These are phyloP conservation scores for Eulimnadia texana DNA, from an alignment of 1,140 invertebrate species.

Conservation along the genomic window DNA sequence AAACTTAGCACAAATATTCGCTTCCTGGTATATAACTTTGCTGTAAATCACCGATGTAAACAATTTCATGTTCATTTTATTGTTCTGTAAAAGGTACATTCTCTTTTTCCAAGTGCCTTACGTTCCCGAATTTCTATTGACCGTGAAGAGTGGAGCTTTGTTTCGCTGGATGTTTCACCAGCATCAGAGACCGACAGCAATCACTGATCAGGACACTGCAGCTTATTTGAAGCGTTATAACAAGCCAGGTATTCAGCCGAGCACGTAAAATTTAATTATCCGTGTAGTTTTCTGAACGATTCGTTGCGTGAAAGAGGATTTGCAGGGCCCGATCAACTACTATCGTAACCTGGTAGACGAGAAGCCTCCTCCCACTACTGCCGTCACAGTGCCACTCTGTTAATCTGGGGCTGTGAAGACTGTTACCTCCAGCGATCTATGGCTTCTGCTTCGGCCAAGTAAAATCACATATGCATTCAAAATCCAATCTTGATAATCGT, in stretches of 20 bases:
- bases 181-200: background rate
- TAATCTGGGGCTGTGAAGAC: conserved; percentile 24
- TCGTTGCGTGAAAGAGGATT: conserved; percentile 38
- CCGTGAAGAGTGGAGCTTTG: background rate
- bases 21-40: conserved; percentile 5
- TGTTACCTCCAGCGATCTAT: conserved; percentile 10
- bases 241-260: background rate
- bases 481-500: too few relatives aligned
- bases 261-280: too few relatives aligned
- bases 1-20: background rate
- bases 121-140: conserved; percentile 6
- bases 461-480: background rate
- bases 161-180: conserved; percentile 12
- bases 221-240: conserved; percentile 14
- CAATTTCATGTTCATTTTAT: background rate
- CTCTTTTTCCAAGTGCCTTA: conserved; percentile 11
- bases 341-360: conserved; percentile 40
- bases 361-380: conserved; percentile 24
- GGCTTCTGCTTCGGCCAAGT: conserved; percentile 9
- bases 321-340: conserved; percentile 65
- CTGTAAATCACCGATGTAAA: background rate
- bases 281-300: too few relatives aligned
- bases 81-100: too few relatives aligned
- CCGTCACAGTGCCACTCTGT: conserved; percentile 36
- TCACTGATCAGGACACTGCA: conserved; percentile 7